Percentiles rank a stretch among this genome's conserved stretches.
These are phyloP conservation scores for Littorina saxatilis DNA, from an alignment of 1,140 invertebrate genomes.

Conservation along the genomic window DNA sequence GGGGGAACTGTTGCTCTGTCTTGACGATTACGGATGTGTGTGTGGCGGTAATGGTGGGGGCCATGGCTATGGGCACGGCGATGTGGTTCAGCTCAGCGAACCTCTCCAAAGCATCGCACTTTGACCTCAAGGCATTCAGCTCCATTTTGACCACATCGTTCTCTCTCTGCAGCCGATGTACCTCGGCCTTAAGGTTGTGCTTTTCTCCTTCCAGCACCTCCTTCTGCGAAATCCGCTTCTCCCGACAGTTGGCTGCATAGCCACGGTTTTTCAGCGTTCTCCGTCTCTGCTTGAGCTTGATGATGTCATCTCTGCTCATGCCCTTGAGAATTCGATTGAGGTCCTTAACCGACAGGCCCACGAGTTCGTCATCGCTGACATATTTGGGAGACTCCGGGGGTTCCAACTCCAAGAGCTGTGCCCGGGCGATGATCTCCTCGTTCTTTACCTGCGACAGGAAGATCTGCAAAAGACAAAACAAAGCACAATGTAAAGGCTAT, in stretches of 20 bases:
- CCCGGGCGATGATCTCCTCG: slow-evolving; percentile 47
- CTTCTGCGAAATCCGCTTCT: slow-evolving; percentile 74
- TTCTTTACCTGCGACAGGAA: slow-evolving; percentile 71
- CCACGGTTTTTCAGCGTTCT: slow-evolving; percentile 98
- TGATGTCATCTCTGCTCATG: slow-evolving; percentile 91
- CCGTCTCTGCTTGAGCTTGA: slow-evolving; percentile 95
- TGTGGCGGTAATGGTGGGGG: slow-evolving; percentile 53
- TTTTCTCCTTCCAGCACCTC: slow-evolving; percentile 86
- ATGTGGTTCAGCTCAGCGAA: slow-evolving; percentile 70
- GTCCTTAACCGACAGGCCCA: slow-evolving; percentile 93
- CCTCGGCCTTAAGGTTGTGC: slow-evolving; percentile 67
- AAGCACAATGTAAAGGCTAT: no score
- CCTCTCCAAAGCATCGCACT: slow-evolving; percentile 69
- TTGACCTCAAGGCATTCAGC: slow-evolving; percentile 66
- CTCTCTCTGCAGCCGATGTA: slow-evolving; percentile 69
- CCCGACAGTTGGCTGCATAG: slow-evolving; percentile 97
- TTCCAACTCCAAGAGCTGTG: slow-evolving; percentile 24
- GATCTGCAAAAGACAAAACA: slow-evolving; percentile 68
- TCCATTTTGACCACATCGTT: slow-evolving; percentile 73
- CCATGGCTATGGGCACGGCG: slow-evolving; percentile 53
- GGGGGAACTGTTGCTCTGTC: slow-evolving; percentile 52
- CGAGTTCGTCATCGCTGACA: slow-evolving; percentile 89
- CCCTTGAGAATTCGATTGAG: slow-evolving; percentile 96
- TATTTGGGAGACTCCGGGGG: slow-evolving; percentile 22
- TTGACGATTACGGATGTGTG: slow-evolving; percentile 64